Conservation (phyloP, 1,140 invertebrate species). For the Eurosta solidaginis region DNA sequence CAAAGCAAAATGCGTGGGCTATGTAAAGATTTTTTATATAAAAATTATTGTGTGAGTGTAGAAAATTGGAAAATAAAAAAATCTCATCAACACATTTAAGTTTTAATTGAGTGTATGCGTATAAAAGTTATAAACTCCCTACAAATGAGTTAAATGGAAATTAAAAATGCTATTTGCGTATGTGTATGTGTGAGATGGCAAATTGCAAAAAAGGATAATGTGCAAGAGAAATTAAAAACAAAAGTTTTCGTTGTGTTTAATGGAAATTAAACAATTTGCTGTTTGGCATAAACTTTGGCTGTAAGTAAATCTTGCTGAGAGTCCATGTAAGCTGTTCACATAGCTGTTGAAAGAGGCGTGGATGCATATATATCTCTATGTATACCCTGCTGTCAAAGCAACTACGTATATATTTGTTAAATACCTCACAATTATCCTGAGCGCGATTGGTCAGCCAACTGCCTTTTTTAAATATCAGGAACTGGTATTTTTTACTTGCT, state of each 20-base stretch:
- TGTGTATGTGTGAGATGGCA: not conserved
- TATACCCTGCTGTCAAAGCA: not conserved
- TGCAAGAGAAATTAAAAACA: conserved; percentile 33
- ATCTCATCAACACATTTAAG: conserved; percentile 32
- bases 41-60: not conserved
- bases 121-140: conserved; percentile 24
- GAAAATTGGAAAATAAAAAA: not conserved
- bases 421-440: too few relatives aligned
- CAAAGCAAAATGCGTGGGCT: not conserved
- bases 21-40: not conserved
- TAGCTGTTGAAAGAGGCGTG: conserved; percentile 8
- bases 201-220: not conserved
- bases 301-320: conserved; percentile 29
- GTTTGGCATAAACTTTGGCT: conserved; percentile 25
- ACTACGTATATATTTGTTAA: not conserved
- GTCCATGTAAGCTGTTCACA: conserved; percentile 36
- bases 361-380: not conserved
- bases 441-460: too few relatives aligned
- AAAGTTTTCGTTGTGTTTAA: conserved; percentile 41
- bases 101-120: conserved; percentile 57
- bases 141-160: conserved; percentile 3
- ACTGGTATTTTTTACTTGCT: too few relatives aligned
- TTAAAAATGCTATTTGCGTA: conserved; percentile 5
- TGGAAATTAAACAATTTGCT: conserved; percentile 54
- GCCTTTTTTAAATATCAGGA: too few relatives aligned